Evolutionary conservation across 2,113 vertebrate species (phyloP), one percentile per base, ranked within the genome.

Genomic region (Semnornis frantzii): DNA sequence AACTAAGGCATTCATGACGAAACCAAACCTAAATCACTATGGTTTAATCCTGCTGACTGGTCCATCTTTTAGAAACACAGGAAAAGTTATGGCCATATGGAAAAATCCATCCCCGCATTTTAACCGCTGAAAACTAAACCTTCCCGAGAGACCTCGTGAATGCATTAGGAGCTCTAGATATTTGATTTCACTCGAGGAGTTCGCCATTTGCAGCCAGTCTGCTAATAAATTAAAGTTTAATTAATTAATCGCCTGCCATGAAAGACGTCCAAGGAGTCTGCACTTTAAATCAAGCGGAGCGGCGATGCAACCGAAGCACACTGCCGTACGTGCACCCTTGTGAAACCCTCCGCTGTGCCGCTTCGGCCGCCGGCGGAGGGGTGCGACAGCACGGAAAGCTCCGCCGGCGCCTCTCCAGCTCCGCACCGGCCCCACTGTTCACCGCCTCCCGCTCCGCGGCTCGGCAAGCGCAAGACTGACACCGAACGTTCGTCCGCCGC

Each of bases 121-220:
- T 58, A 65, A 75, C 62, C 33, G 48, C 73, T 83, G 93, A 95
- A 96, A 96, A 54, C 58, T 65, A 84, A 96, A 52, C 80, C 88
- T 72, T 96, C 93, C 92, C 90, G 44, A 69, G 96, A 90, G 90
- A 74, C 7, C 4, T 50, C 2, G 6, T 11, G 66, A 90, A 88
- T 9, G 65, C 90, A 75, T 84, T 88, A 78, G 54, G 88, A 90
- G 58, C 37, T 48, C 42, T 9, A 60, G 37, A 72, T 87, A 92
- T 9, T 87, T 68, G 19, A 92, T 88, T 88, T 84, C 80, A 44
- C 54, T 82, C 80, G 66, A 24, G 89, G 70, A 25, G 58, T 93
- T 72, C 85, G 50, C 23, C 34, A 30, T 60, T 60, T 50, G 60
- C 85, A 13, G 48, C 23, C 58, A 83, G 76, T 75, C 54, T 21